These are phyloP conservation scores for Hofmannophila pseudospretella DNA, from an alignment of 2,888 invertebrate genomes.

Conservation along the genomic window DNA sequence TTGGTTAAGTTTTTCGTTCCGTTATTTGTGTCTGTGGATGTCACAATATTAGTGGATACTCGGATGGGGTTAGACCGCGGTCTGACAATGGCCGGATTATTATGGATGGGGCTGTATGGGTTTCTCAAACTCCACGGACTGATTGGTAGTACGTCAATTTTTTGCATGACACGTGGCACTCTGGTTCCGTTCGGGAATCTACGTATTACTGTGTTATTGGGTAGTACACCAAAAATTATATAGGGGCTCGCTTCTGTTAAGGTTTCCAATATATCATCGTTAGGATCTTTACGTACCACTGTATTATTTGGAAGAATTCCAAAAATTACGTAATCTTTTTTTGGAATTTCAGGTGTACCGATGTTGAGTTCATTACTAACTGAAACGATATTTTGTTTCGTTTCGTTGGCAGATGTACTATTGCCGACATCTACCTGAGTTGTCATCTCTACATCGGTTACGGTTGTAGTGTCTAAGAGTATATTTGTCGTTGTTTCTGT, in stretches of 20 bases:
- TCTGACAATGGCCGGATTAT: constrained; percentile 76
- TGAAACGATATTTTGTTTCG: constrained; percentile 29
- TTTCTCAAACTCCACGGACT: constrained; percentile 78
- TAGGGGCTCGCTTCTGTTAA: constrained; percentile 84
- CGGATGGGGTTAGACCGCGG: constrained; percentile 77
- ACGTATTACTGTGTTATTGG: constrained; percentile 87
- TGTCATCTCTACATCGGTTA: constrained; percentile 17
- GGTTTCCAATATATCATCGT: constrained; percentile 80
- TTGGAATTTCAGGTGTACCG: constrained; percentile 57
- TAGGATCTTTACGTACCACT: constrained; percentile 85
- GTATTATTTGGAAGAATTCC: constrained; percentile 88
- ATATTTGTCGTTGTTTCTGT: constrained; percentile 32
- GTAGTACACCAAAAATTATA: constrained; percentile 85
- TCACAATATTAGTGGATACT: constrained; percentile 83
- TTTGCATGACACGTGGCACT: constrained; percentile 81
- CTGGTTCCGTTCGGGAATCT: constrained; percentile 89
- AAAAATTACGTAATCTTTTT: constrained; percentile 85
- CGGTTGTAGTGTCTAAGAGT: constrained; percentile 18
- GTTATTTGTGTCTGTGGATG: constrained; percentile 77
- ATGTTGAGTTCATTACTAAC: constrained; percentile 33
- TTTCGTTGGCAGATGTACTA: constrained; percentile 27
- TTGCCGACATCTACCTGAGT: constrained; percentile 29
- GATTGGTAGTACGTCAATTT: constrained; percentile 79
- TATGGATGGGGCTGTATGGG: constrained; percentile 79
- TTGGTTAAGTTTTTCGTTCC: constrained; percentile 74